phyloP scores from a whole-genome alignment of 2,113 vertebrate species.

The Speoplatyrhinus poulsoni region DNA sequence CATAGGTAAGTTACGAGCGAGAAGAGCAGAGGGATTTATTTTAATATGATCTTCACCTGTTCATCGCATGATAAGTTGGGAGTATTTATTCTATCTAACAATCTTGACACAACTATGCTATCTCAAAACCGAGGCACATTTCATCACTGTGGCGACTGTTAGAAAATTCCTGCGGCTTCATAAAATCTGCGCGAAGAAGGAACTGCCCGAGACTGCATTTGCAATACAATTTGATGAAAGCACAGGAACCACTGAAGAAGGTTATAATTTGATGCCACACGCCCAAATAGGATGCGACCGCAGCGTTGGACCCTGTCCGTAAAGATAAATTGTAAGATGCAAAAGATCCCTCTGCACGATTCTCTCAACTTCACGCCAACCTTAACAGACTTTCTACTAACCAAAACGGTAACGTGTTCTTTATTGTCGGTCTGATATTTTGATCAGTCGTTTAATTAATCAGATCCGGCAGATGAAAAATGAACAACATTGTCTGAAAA shows the following conservation, averaged over 20 bases:
- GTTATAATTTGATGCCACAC: conserved; percentile 12
- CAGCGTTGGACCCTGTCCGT: conserved; percentile 5
- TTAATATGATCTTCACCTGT: neutral
- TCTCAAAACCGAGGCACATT: neutral
- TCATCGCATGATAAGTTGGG: neutral
- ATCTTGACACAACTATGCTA: neutral
- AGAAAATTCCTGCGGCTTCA: neutral
- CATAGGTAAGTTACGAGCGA: conserved; percentile 27
- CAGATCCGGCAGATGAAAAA: no score
- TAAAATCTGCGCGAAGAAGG: neutral
- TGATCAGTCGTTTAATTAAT: no score
- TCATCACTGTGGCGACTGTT: conserved; percentile 8
- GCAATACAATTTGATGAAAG: no score
- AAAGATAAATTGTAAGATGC: conserved; percentile 51
- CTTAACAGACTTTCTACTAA: neutral
- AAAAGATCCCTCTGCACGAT: conserved; percentile 19
- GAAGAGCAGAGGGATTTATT: conserved; percentile 19
- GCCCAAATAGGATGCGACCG: conserved; percentile 26
- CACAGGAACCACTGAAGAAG: neutral
- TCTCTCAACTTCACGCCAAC: conserved; percentile 4
- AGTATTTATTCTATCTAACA: neutral
- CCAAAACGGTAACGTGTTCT: neutral
- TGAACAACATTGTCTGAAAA: no score
- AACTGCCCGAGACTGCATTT: conserved; percentile 1
- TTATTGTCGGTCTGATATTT: neutral